A percentile compares a stretch with the other conserved stretches of the same genome.
Evolutionary conservation across 2,888 invertebrate species (phyloP).

Genomic region (Melipona bicolor): DNA sequence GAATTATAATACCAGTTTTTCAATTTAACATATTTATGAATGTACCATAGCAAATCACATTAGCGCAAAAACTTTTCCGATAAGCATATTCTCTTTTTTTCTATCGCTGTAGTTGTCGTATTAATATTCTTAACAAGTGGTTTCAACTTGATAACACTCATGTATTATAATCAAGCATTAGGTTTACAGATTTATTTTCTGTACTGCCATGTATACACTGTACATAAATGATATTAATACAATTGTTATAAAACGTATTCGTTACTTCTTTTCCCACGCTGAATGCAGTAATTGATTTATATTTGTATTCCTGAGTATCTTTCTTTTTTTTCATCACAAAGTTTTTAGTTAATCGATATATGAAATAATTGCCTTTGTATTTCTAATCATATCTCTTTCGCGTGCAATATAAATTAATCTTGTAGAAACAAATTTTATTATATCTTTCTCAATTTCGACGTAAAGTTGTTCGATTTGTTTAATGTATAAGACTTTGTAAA

Average conservation of each 20-base stretch:
- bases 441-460: too few relatives aligned
- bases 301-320: background rate
- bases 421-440: too few relatives aligned
- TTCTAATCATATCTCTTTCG: too few relatives aligned
- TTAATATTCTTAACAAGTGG: constrained; percentile 55
- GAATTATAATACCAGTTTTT: constrained; percentile 27
- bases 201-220: constrained; percentile 78
- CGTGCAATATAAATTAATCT: too few relatives aligned
- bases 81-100: constrained; percentile 34
- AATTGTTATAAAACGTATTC: constrained; percentile 67
- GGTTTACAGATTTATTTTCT: constrained; percentile 65
- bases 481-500: too few relatives aligned
- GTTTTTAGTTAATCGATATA: background rate
- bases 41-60: constrained; percentile 57
- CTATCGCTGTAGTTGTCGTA: constrained; percentile 48
- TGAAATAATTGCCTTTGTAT: too few relatives aligned
- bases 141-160: constrained; percentile 57
- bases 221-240: constrained; percentile 77
- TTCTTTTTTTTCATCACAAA: background rate
- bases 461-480: too few relatives aligned
- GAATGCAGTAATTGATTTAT: background rate
- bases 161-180: constrained; percentile 68
- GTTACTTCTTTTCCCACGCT: constrained; percentile 11
- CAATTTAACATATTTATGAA: constrained; percentile 60
- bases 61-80: constrained; percentile 17